Percentiles rank a stretch among this genome's conserved stretches.
phyloP scores from a whole-genome alignment of 2,888 invertebrate species.

The Ctenicera cuprea region DNA sequence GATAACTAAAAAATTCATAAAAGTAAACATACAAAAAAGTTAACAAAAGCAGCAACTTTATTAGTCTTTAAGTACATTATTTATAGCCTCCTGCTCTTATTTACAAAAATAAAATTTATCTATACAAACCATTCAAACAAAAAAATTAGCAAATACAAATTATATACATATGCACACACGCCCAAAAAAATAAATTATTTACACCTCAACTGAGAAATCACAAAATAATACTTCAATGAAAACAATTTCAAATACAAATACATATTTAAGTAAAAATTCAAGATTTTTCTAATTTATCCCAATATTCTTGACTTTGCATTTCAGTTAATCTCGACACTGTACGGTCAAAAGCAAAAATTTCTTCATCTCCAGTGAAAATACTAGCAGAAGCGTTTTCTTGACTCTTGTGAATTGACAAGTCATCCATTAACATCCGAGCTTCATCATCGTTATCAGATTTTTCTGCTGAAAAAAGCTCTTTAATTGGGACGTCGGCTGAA shows the following conservation, averaged over 20 bases:
- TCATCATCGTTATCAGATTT: constrained; percentile 79
- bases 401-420: constrained; percentile 88
- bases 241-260: background rate
- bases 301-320: constrained; percentile 97
- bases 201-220: background rate
- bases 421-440: constrained; percentile 94
- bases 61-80: constrained; percentile 21
- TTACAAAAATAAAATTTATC: constrained; percentile 17
- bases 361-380: constrained; percentile 98
- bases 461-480: constrained; percentile 82
- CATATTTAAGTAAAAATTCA: background rate
- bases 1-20: too few relatives aligned
- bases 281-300: constrained; percentile 75
- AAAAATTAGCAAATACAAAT: too few relatives aligned
- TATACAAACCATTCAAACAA: background rate
- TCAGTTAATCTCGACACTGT: constrained; percentile 94
- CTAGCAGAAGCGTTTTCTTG: constrained; percentile 87
- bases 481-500: constrained; percentile 86
- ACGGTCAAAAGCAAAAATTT: constrained; percentile 96
- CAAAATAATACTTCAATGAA: constrained; percentile 5
- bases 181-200: constrained; percentile 5
- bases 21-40: too few relatives aligned
- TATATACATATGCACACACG: background rate
- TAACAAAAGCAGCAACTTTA: constrained; percentile 7
- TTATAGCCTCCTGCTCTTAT: background rate